Base-by-base conservation (phyloP, 2,888 invertebrate genomes). In the Belgica antarctica region DNA sequence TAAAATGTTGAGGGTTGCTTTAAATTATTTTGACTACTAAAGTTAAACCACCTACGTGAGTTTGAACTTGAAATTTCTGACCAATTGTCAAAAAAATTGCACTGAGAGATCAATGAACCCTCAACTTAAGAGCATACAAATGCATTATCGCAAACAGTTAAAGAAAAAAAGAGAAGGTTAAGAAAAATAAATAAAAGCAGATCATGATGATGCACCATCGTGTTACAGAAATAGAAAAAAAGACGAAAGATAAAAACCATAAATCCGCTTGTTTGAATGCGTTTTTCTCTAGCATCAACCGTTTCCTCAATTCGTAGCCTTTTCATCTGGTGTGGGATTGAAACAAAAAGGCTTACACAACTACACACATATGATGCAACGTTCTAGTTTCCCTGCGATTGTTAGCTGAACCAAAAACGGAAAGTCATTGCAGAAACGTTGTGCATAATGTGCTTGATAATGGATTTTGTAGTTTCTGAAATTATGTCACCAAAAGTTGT, bases 401-500 rank as follows among this genome's bases (percentile, higher is more conserved):
- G 62, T 8, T 8, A 31, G 12, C 7, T 7, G 15, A 17, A 59
- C 17, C 2, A 17, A 17, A 68, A 34, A 34, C 10, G 15, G 34
- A 66, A 57, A 57, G 47, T 28, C 15, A 19, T 57, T 68, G 34
- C 68, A 57, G 68, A 68, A 68, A 68, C 27, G 63, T 25, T 65
- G 46, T 65, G 63, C 46, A 65, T 68, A 57, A 68, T 52, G 31
- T 52, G 25, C 31, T 57, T 68, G 68, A 57, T 68, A 68, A 68
- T 68, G 34, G 57, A 57, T 68, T 68, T 68, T 68, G 68, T 66
- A 17, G 47, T 61, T 61, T n/a, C 7, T 12, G 31, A 34, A 34
- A 65, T 46, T 65, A 65, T 46, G 63, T 65, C 41, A 65, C 28
- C n/a, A 66, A n/a, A n/a, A 47, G 65, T 47, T 31, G 15, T 62